Percentiles rank a stretch among this genome's conserved stretches.
Evolutionary conservation across 30 jellyfish, hydroid and myxozoan species (phyloP).

Genomic region (Aurelia aurita complex sp. Pacific): DNA sequence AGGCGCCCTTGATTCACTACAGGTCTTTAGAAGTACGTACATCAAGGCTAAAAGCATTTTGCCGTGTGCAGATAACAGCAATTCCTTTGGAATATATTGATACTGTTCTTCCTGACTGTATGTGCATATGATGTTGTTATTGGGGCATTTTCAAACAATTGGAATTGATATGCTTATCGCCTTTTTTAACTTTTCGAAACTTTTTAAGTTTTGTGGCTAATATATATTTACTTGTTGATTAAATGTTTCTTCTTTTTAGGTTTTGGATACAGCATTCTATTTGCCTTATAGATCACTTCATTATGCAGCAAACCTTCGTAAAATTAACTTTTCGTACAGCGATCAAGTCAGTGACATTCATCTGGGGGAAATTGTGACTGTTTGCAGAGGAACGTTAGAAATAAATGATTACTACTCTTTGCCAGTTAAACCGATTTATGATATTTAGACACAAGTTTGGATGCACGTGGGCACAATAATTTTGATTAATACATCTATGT

Average conservation of each 20-base stretch:
- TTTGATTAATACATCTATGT: too few relatives aligned
- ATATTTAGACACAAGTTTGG: not conserved
- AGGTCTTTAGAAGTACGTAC: too few relatives aligned
- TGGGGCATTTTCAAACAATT: too few relatives aligned
- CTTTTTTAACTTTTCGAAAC: too few relatives aligned
- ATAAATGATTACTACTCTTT: slow-evolving; percentile 75
- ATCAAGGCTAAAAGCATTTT: too few relatives aligned
- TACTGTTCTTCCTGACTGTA: too few relatives aligned
- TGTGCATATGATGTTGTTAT: too few relatives aligned
- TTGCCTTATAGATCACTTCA: slow-evolving; percentile 78
- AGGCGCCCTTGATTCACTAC: too few relatives aligned
- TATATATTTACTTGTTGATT: not conserved
- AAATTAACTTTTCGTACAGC: slow-evolving; percentile 63
- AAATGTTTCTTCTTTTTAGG: slow-evolving; percentile 29
- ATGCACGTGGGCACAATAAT: too few relatives aligned
- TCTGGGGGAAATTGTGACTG: slow-evolving; percentile 79
- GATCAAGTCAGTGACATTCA: slow-evolving; percentile 79
- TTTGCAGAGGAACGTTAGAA: slow-evolving; percentile 78
- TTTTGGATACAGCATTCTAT: slow-evolving; percentile 53
- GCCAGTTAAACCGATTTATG: slow-evolving; percentile 79
- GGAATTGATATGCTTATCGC: too few relatives aligned
- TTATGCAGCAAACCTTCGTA: slow-evolving; percentile 70
- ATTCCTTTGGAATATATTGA: too few relatives aligned
- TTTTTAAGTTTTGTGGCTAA: not conserved
- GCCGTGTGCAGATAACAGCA: too few relatives aligned